Conservation (phyloP, 2,888 invertebrate species). For the Drosophila neonasuta region DNA sequence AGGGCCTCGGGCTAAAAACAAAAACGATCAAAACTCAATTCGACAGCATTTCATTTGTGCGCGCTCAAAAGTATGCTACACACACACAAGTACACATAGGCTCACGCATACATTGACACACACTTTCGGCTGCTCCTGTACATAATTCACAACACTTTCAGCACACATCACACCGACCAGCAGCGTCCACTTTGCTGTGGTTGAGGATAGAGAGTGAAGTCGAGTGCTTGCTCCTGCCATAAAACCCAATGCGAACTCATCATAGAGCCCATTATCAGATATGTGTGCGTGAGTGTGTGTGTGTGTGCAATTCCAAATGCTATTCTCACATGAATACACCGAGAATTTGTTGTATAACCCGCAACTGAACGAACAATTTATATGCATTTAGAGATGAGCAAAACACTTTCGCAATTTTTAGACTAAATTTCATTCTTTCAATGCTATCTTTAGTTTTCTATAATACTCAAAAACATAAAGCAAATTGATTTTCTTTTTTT, state of each 20-base stretch:
- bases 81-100: conserved; percentile 1
- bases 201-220: neutral
- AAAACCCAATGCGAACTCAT: conserved; percentile 33
- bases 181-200: conserved; percentile 18
- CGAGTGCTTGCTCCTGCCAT: conserved; percentile 1
- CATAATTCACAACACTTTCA: conserved; percentile 27
- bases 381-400: conserved; percentile 28
- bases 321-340: conserved; percentile 1
- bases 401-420: neutral
- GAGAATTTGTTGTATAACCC: neutral
- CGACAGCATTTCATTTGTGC: conserved; percentile 26
- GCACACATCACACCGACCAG: conserved; percentile 19
- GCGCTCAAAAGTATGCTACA: conserved; percentile 55
- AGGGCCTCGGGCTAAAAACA: conserved; percentile 38
- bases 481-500: too few relatives aligned
- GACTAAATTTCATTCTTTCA: too few relatives aligned
- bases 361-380: conserved; percentile 36
- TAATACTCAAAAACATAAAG: too few relatives aligned
- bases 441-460: too few relatives aligned
- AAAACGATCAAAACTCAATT: conserved; percentile 36
- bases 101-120: neutral
- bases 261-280: conserved; percentile 26
- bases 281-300: conserved; percentile 10
- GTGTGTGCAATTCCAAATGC: conserved; percentile 38
- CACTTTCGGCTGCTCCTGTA: neutral